phyloP scores from a whole-genome alignment of 2,888 invertebrate genomes.

The Sthenelais limicola region DNA sequence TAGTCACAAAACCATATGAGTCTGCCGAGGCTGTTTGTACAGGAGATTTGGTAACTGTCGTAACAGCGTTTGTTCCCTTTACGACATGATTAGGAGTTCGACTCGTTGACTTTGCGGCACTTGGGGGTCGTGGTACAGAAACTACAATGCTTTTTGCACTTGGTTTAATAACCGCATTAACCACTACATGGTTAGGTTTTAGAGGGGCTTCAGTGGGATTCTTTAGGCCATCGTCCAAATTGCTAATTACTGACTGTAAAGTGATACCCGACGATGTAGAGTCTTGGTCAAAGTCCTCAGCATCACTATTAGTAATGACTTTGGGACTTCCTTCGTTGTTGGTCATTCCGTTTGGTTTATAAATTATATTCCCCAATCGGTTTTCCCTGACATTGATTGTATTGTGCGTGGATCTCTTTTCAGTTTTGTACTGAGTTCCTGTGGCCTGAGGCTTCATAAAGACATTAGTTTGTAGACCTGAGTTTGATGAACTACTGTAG shows the following conservation, averaged over 20 bases:
- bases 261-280: too few relatives aligned
- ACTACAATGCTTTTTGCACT: background rate
- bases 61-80: background rate
- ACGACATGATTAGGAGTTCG: background rate
- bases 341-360: slow-evolving; percentile 9
- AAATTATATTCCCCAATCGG: slow-evolving; percentile 12
- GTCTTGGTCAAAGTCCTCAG: too few relatives aligned
- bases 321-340: background rate
- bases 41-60: background rate
- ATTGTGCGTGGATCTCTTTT: slow-evolving; percentile 4
- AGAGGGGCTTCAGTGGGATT: too few relatives aligned
- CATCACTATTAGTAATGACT: background rate
- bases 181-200: background rate
- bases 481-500: background rate
- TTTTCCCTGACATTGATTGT: slow-evolving; percentile 20
- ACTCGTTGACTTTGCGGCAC: background rate
- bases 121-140: slow-evolving; percentile 1
- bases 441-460: slow-evolving; percentile 38
- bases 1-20: slow-evolving; percentile 17
- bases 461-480: slow-evolving; percentile 30
- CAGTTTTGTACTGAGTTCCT: background rate
- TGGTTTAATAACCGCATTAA: slow-evolving; percentile 11
- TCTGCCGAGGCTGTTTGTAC: slow-evolving; percentile 10
- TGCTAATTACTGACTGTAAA: too few relatives aligned
- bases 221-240: too few relatives aligned